phyloP scores from a whole-genome alignment of 2,888 invertebrate genomes.

The Onchidella celtica region DNA sequence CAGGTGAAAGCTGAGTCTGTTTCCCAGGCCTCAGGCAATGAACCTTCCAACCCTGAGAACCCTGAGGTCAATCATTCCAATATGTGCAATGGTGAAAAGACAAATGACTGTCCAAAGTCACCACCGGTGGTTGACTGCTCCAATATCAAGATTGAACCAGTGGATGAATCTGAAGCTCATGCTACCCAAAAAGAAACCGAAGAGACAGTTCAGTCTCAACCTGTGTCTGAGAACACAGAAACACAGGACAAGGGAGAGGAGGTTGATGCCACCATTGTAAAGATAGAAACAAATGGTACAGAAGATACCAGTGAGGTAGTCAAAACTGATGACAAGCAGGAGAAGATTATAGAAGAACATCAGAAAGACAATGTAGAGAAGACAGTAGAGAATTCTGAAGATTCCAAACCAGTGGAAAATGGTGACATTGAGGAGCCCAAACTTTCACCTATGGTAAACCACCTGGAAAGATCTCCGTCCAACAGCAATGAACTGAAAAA shows the following conservation, averaged over 20 bases:
- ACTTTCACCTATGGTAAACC: conserved; percentile 43
- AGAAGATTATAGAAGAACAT: background rate
- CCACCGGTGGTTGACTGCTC: background rate
- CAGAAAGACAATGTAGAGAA: background rate
- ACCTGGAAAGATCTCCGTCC: background rate
- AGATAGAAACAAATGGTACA: background rate
- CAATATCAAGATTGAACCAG: conserved; percentile 26
- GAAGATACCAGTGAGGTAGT: background rate
- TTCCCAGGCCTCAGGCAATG: background rate
- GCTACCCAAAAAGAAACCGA: background rate
- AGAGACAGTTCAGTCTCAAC: conserved; percentile 1
- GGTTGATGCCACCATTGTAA: background rate
- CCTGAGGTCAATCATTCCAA: conserved; percentile 33
- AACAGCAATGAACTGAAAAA: background rate
- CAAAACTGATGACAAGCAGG: background rate
- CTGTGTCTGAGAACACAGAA: background rate
- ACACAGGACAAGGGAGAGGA: background rate
- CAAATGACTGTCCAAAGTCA: background rate
- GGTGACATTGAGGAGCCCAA: conserved; percentile 46
- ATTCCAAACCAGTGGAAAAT: conserved; percentile 38
- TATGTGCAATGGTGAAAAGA: conserved; percentile 46
- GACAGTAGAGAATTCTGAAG: background rate
- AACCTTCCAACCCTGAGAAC: conserved; percentile 13
- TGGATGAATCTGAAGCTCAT: conserved; percentile 6
- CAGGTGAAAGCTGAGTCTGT: background rate